phyloP scores from a whole-genome alignment of 2,113 vertebrate species.

The Gadus chalcogrammus region DNA sequence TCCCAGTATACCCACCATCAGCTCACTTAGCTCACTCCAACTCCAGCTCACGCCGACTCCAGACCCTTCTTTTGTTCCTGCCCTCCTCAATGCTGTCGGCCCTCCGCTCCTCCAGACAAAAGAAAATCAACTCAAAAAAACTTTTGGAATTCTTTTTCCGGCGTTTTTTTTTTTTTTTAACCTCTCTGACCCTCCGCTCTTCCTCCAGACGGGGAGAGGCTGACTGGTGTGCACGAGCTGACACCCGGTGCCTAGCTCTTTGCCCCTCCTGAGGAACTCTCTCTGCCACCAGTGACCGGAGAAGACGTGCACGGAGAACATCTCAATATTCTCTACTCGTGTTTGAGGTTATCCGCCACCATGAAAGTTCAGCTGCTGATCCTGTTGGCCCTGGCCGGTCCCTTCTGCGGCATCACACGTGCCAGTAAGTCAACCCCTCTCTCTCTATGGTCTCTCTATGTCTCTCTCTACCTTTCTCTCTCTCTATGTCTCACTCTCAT shows the following conservation, averaged over 20 bases:
- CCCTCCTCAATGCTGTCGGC: not conserved
- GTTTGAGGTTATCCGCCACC: constrained; percentile 21
- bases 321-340: not conserved
- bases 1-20: no score
- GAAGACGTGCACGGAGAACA: constrained; percentile 15
- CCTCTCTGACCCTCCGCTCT: no score
- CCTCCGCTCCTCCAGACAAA: constrained; percentile 12
- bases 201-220: no score
- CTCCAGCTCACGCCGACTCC: not conserved
- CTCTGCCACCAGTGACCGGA: not conserved
- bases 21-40: no score
- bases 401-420: constrained; percentile 56
- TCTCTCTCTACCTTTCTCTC: not conserved
- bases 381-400: constrained; percentile 61
- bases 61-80: not conserved
- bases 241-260: constrained; percentile 39
- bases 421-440: constrained; percentile 62
- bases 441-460: not conserved
- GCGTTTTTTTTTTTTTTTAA: no score
- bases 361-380: constrained; percentile 65
- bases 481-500: not conserved
- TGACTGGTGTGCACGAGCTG: constrained; percentile 15
- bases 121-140: no score
- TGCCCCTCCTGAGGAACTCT: constrained; percentile 28
- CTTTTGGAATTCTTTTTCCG: no score